Base-by-base conservation (phyloP, 2,888 invertebrate genomes). In the Philereme vetulata region DNA sequence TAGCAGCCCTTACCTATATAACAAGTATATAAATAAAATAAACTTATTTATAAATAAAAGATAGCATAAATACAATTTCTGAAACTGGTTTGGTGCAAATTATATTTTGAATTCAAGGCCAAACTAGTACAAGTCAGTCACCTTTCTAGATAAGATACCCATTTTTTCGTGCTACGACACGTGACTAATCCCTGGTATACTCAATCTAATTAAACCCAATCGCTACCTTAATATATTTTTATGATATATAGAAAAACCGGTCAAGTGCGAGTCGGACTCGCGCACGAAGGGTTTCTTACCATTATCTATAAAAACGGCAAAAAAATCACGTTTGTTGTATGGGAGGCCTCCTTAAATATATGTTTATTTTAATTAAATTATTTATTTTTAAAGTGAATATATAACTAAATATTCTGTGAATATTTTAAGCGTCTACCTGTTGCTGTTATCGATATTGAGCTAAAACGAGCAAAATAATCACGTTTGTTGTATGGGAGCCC, bases 111-210 rank as follows among this genome's bases (percentile, higher is more conserved):
- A 53, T 64, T 56, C 62, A 64, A 63, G 67, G 60, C 54, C 54
- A 58, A 50, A 59, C 59, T 43, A 49, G 54, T 63, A 55, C 52
- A 50, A 64, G 64, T 60, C 54, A 61, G 65, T 69, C 60, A 69
- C 67, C 67, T 69, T 63, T 67, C 62, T 58, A 57, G 64, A 67
- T 68, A 62, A 68, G 67, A 68, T 49, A 60, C 32, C 36, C 6
- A 51, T 46, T 54, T 60, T 10, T 33, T 34, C 35, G 48, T 47
- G 47, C 47, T 33, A 6, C 38, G 33, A 33, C 51, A 57, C 46
- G 57, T 51, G 51, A 57, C 33, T 40, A 11, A 11, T 4, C 8
- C 33, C 10, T 38, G 38, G 7, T 6, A 38, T 38, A 44, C 4
- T 33, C 3, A 46, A 46, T 33, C 46, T 33, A 46, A 33, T 7